Conservation (phyloP, 2,888 invertebrate species). For the Pristionchus entomophagus region DNA sequence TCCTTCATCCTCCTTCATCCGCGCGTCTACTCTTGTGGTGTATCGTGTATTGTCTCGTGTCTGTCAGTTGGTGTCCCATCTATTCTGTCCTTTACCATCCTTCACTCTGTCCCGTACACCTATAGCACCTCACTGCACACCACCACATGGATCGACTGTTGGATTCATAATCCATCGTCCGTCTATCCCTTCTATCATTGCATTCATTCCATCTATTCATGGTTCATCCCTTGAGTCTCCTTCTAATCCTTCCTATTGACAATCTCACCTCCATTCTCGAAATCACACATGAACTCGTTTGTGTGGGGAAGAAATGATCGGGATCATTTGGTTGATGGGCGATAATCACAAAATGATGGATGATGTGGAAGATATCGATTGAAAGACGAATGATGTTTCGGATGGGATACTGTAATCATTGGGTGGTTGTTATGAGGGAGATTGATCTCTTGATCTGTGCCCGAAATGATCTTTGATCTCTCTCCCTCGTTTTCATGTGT, state of each 20-base stretch:
- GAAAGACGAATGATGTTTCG: not conserved
- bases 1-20: not conserved
- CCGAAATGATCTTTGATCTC: slow-evolving; percentile 28
- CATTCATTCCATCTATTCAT: slow-evolving; percentile 46
- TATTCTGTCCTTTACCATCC: slow-evolving; percentile 12
- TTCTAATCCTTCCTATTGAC: not conserved
- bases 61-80: not conserved
- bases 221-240: not conserved
- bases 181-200: not conserved
- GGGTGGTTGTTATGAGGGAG: slow-evolving; percentile 36
- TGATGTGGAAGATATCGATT: not conserved
- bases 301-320: not conserved
- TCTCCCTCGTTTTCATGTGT: not conserved
- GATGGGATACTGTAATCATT: not conserved
- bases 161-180: not conserved
- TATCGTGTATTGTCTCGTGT: not conserved
- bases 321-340: not conserved
- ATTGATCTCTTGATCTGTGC: not conserved
- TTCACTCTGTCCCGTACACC: not conserved
- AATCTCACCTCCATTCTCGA: slow-evolving; percentile 2
- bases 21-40: slow-evolving; percentile 12
- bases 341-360: slow-evolving; percentile 2
- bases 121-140: not conserved
- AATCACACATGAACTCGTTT: not conserved
- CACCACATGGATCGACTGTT: too few species aligned